A percentile compares a stretch with the other conserved stretches of the same genome.
Conservation (phyloP, 2,797 vertebrate genomes). For the Catostomus latipinnis region DNA sequence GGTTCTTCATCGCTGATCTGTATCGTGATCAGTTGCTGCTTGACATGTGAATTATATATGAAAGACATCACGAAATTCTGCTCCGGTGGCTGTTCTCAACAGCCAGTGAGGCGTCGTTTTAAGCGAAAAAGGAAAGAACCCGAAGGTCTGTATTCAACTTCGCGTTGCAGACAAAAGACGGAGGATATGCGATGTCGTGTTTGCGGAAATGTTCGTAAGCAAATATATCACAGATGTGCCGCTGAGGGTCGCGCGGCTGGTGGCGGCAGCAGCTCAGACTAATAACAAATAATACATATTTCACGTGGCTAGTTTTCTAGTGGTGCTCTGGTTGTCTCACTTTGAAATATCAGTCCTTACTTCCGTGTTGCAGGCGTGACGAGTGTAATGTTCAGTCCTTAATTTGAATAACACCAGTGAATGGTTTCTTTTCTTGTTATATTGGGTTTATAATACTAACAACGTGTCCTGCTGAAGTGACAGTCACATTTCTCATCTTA, state of each 20-base stretch:
- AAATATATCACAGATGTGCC: slow-evolving; percentile 19
- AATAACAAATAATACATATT: neutral
- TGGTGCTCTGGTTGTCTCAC: slow-evolving; percentile 3
- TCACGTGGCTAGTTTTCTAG: neutral
- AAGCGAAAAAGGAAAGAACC: slow-evolving; percentile 38
- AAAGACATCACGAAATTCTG: slow-evolving; percentile 22
- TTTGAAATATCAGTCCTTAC: neutral
- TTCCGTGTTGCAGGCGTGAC: neutral
- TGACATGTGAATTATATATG: slow-evolving; percentile 46
- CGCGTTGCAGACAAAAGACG: slow-evolving; percentile 28
- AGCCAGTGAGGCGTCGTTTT: slow-evolving; percentile 31
- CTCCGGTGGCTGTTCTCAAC: slow-evolving; percentile 39
- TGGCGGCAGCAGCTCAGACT: neutral
- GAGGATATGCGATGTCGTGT: slow-evolving; percentile 40
- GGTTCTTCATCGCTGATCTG: neutral
- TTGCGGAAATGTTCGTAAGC: slow-evolving; percentile 54
- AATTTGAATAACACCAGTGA: neutral
- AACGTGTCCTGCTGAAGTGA: neutral
- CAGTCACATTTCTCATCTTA: neutral
- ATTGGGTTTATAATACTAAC: slow-evolving; percentile 23
- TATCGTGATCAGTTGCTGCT: slow-evolving; percentile 1
- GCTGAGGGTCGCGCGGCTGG: slow-evolving; percentile 4
- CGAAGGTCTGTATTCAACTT: slow-evolving; percentile 52
- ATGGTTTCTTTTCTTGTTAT: neutral
- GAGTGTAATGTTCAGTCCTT: neutral